Conservation (phyloP, 2,888 invertebrate species). For the Callinectes sapidus region DNA sequence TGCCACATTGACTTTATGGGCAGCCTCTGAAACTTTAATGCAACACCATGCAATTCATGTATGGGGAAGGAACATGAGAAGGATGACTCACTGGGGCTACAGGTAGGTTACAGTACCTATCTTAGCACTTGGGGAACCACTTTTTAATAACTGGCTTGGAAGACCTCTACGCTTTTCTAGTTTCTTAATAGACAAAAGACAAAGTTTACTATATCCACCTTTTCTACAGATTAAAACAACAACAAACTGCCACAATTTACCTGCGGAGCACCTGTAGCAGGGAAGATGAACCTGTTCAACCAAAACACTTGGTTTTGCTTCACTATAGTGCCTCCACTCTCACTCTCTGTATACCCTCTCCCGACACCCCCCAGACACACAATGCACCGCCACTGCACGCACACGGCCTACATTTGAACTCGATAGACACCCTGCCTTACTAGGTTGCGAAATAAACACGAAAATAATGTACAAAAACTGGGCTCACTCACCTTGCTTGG, state of each 20-base stretch:
- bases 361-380: constrained; percentile 47
- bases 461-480: constrained; percentile 66
- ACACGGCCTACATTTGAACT: constrained; percentile 67
- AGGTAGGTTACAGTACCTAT: not conserved
- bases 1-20: not conserved
- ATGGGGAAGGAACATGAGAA: not conserved
- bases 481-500: constrained; percentile 69
- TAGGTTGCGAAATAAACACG: constrained; percentile 69
- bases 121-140: not conserved
- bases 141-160: not conserved
- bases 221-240: not conserved
- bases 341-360: constrained; percentile 39
- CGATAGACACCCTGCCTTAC: constrained; percentile 64
- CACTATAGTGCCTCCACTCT: constrained; percentile 29
- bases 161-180: not conserved
- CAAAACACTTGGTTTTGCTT: constrained; percentile 58
- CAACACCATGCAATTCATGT: not conserved
- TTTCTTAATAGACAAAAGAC: not conserved
- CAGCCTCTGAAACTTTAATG: not conserved
- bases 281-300: constrained; percentile 49
- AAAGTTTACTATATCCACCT: not conserved
- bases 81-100: not conserved
- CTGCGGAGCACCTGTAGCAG: constrained; percentile 16
- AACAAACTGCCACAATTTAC: not conserved
- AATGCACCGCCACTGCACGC: constrained; percentile 56